These are phyloP conservation scores for Tokudaia muenninki DNA, from an alignment of 2,797 vertebrate genomes.

Conservation along the genomic window DNA sequence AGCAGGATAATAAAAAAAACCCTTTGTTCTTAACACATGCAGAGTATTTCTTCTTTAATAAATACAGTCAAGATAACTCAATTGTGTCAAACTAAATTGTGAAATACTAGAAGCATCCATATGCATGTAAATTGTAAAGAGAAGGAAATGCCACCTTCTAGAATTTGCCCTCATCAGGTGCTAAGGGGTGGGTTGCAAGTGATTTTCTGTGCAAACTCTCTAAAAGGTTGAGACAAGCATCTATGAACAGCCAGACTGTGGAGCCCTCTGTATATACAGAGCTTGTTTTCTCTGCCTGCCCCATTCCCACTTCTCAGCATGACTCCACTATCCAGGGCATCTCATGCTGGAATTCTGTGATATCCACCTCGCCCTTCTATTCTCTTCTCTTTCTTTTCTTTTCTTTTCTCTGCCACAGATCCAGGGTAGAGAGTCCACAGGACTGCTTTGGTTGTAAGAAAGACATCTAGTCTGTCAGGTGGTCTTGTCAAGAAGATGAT, in stretches of 20 bases:
- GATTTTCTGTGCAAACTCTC: not conserved
- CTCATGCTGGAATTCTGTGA: not conserved
- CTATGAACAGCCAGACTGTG: not conserved
- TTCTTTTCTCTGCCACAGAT: not conserved
- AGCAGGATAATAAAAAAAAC: not conserved
- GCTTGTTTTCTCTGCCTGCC: not conserved
- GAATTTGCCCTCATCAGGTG: not conserved
- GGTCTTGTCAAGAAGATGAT: not conserved
- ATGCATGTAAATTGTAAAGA: not conserved
- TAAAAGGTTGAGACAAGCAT: not conserved
- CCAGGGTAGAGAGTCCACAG: not conserved
- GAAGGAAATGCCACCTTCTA: not conserved
- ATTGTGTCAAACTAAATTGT: constrained; percentile 14
- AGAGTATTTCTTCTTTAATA: constrained; percentile 29
- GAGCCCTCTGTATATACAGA: not conserved
- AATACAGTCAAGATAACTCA: not conserved
- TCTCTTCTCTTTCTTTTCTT: not conserved
- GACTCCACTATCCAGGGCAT: not conserved
- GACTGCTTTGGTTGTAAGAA: not conserved
- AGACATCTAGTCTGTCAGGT: not conserved
- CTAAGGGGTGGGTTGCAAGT: not conserved
- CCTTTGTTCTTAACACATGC: not conserved
- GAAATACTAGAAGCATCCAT: not conserved
- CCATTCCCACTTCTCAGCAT: not conserved
- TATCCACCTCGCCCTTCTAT: not conserved